Conservation (phyloP, 2,797 vertebrate genomes). For the Hafferia zeledoni region DNA sequence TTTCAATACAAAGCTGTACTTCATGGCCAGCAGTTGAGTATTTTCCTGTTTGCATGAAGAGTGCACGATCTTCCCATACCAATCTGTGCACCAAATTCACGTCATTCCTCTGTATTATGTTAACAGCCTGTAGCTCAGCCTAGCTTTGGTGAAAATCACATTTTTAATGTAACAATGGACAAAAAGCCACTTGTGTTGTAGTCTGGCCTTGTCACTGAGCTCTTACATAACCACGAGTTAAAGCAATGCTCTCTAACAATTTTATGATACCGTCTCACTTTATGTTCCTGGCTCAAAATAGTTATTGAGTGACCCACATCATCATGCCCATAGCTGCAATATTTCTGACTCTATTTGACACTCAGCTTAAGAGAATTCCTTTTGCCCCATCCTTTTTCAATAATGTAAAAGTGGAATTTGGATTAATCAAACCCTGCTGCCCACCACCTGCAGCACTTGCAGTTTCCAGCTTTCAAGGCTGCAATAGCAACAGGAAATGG, state of each 20-base stretch:
- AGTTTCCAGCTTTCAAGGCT: conserved; percentile 45
- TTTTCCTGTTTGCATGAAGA: not conserved
- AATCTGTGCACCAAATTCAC: not conserved
- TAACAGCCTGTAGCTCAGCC: not conserved
- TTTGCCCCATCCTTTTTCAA: not conserved
- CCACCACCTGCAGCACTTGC: conserved; percentile 41
- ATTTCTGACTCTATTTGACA: not conserved
- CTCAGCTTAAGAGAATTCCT: not conserved
- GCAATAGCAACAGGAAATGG: not conserved
- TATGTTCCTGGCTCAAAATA: not conserved
- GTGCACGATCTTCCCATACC: not conserved
- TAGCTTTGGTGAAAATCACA: not conserved
- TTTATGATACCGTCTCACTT: not conserved
- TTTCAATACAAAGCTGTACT: not conserved
- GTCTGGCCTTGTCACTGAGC: not conserved
- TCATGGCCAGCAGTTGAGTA: not conserved
- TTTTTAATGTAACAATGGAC: not conserved
- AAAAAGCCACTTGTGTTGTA: not conserved
- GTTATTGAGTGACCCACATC: not conserved
- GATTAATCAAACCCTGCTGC: conserved; percentile 36
- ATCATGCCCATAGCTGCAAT: not conserved
- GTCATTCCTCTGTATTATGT: not conserved
- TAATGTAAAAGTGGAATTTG: conserved; percentile 10
- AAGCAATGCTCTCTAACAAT: not conserved
- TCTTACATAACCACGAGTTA: conserved; percentile 12